These are phyloP conservation scores for Coptotermes formosanus DNA, from an alignment of 1,140 invertebrate genomes.

Conservation along the genomic window DNA sequence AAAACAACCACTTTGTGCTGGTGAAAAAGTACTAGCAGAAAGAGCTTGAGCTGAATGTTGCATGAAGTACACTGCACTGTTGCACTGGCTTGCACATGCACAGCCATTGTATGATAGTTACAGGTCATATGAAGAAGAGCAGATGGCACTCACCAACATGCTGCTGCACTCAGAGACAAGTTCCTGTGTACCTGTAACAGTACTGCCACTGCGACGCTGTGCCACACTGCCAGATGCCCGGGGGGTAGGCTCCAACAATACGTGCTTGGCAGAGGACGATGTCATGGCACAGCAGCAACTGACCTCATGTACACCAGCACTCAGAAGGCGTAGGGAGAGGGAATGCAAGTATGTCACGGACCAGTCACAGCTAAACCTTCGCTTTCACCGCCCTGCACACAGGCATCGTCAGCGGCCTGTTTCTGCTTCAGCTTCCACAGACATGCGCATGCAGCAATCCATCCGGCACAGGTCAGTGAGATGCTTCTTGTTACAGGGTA, in stretches of 20 bases:
- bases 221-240: constrained; percentile 49
- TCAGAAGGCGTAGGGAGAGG: constrained; percentile 55
- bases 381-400: constrained; percentile 66
- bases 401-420: constrained; percentile 20
- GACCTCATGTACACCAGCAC: constrained; percentile 58
- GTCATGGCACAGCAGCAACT: constrained; percentile 45
- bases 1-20: too few species aligned
- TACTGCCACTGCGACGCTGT: constrained; percentile 43
- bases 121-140: not conserved
- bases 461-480: not conserved
- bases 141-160: not conserved
- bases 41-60: not conserved
- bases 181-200: not conserved
- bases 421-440: constrained; percentile 13
- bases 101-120: not conserved
- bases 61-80: not conserved
- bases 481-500: not conserved
- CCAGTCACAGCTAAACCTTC: constrained; percentile 67
- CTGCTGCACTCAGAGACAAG: not conserved
- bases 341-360: constrained; percentile 72
- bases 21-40: too few species aligned
- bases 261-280: constrained; percentile 47
- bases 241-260: constrained; percentile 41
- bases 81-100: not conserved
- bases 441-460: not conserved